These are phyloP conservation scores for Hemicrepidius hirtus DNA, from an alignment of 2,888 invertebrate species.

Conservation along the genomic window DNA sequence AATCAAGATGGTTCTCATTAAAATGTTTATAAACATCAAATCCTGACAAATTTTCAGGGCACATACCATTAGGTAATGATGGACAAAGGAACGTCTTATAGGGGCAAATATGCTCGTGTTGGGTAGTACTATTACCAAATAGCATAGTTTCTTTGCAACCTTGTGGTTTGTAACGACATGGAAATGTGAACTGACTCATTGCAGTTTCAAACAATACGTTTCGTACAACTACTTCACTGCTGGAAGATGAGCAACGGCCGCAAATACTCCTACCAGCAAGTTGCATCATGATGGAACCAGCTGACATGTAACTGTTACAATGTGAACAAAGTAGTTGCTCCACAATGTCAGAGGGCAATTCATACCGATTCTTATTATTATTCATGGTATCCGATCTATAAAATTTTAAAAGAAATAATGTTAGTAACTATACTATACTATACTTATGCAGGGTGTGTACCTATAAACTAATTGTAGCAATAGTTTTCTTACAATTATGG, in stretches of 20 bases:
- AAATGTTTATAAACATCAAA: constrained; percentile 5
- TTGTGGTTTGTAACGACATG: constrained; percentile 14
- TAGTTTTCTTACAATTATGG: no score
- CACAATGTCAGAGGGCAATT: constrained; percentile 45
- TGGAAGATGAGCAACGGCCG: constrained; percentile 59
- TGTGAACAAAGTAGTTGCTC: constrained; percentile 59
- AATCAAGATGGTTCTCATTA: not conserved
- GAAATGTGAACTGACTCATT: constrained; percentile 14
- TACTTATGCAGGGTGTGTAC: no score
- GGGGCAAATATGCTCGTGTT: not conserved
- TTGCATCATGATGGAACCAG: constrained; percentile 63
- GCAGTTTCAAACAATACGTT: constrained; percentile 3
- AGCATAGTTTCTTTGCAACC: constrained; percentile 1
- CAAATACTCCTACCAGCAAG: constrained; percentile 62
- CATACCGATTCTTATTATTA: not conserved
- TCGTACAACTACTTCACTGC: not conserved
- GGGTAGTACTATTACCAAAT: not conserved
- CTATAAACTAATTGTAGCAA: no score
- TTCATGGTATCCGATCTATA: not conserved
- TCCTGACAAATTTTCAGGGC: not conserved
- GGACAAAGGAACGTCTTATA: constrained; percentile 5
- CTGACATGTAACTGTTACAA: constrained; percentile 62
- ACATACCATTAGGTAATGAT: not conserved
- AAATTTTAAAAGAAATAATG: no score
- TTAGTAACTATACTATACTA: no score